These are phyloP conservation scores for Astyanax mexicanus DNA, from an alignment of 2,797 vertebrate species.

Conservation along the genomic window DNA sequence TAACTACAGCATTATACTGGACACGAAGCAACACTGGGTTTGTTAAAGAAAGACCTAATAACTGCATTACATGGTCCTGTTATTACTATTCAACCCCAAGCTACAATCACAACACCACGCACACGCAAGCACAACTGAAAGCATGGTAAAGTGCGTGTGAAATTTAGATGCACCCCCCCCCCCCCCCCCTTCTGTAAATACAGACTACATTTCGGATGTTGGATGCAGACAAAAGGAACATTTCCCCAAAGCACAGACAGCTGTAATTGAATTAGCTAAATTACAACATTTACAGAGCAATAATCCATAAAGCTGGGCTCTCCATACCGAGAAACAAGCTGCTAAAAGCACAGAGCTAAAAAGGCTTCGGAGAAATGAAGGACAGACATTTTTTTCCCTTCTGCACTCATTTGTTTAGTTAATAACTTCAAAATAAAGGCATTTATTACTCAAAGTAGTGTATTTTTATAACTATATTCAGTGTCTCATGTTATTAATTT, in stretches of 20 bases:
- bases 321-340: neutral
- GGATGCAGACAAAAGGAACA: neutral
- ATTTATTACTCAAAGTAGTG: no score
- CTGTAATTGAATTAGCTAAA: constrained; percentile 44
- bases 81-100: neutral
- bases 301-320: constrained; percentile 40
- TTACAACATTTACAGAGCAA: constrained; percentile 43
- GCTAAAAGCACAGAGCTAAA: constrained; percentile 2
- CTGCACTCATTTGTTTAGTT: no score
- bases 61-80: neutral
- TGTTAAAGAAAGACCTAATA: no score
- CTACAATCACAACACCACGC: neutral
- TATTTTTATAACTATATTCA: no score
- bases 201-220: neutral
- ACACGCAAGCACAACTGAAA: neutral
- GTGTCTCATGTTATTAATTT: no score
- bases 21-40: no score
- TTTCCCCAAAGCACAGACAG: constrained; percentile 36
- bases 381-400: no score
- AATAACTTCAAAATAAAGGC: no score
- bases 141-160: neutral
- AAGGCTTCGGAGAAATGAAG: neutral
- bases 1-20: no score
- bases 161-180: neutral
- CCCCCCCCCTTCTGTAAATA: neutral